These are phyloP conservation scores for Coremacera marginata DNA, from an alignment of 2,888 invertebrate species.

Conservation along the genomic window DNA sequence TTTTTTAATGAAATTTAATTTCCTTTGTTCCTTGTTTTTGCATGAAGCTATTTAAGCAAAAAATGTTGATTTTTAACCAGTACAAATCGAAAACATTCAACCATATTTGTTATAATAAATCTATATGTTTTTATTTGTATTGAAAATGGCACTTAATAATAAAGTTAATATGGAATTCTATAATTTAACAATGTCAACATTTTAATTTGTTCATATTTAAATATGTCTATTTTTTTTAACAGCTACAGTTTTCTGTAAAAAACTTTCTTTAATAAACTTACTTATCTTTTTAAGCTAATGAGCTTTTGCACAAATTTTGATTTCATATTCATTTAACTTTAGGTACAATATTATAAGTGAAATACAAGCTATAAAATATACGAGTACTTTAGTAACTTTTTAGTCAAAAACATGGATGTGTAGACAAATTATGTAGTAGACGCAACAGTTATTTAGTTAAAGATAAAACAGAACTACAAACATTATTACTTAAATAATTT, in stretches of 20 bases:
- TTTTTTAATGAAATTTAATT: not conserved
- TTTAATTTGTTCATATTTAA: not conserved
- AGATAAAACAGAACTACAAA: not conserved
- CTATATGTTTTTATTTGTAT: conserved; percentile 40
- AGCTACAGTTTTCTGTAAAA: not conserved
- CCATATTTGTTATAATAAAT: conserved; percentile 27
- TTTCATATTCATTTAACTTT: conserved; percentile 8
- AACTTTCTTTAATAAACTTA: not conserved
- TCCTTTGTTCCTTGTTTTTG: no score
- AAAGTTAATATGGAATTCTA: conserved; percentile 36
- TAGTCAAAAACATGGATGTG: conserved; percentile 9
- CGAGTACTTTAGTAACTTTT: not conserved
- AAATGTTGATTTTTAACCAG: no score
- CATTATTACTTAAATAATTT: not conserved
- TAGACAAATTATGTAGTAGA: not conserved
- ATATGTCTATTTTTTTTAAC: not conserved
- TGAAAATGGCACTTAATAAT: conserved; percentile 51
- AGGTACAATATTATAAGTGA: conserved; percentile 11
- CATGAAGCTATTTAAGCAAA: no score
- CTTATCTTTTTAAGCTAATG: not conserved
- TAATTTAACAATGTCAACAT: conserved; percentile 29
- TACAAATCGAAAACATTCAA: conserved; percentile 8
- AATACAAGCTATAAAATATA: not conserved
- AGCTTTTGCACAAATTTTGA: conserved; percentile 29
- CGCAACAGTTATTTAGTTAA: not conserved